Base-by-base conservation (phyloP, 2,113 vertebrate genomes). In the Cryptotis parvus region DNA sequence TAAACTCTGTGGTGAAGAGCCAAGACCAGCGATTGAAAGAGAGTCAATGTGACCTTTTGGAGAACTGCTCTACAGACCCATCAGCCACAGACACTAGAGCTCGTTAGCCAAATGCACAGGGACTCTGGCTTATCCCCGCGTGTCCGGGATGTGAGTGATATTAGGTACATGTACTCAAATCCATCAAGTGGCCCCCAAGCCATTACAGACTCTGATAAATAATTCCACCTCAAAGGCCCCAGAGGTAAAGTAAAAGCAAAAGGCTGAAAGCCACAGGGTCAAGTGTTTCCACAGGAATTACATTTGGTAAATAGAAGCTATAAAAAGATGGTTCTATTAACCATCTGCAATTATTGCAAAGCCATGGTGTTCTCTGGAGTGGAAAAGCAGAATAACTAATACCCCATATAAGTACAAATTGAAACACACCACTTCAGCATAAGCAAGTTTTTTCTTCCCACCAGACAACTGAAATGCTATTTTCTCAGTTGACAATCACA, bases 91-190 rank as follows among this genome's bases (percentile, higher is more conserved):
- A 97, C 31, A 94, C 95, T 93, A 85, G 83, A 82, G 94, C 95
- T 96, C 93, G 96, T 98, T 81, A 97, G 79, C 84, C 87, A 96
- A 97, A 98, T 73, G 95, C 93, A 96, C 96, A 66, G 7, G 89
- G 96, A 97, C 97, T 96, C 93, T 27, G 87, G 66, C 89, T 96
- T 95, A 94, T 74, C 93, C 87, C 33, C 0, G 84, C 95, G 95
- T 97, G 97, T 96, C 95, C 96, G 97, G 95, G 95, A 95, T 55
- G 95, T 76, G 92, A 96, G 37, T 24, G 95, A 73, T 87, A 76
- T 2, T 73, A 92, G 31, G 82, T 22, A 87, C 84, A 76, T 1
- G 79, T 26, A 18, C 86, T 95, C 92, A 0, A 0, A 94, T 94
- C 95, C 95, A 97, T 94, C 97, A 95, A 91, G 89, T 79, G 95